Evolutionary conservation across 2,797 vertebrate genomes (phyloP).

Genomic region (Urocyon cinereoargenteus): DNA sequence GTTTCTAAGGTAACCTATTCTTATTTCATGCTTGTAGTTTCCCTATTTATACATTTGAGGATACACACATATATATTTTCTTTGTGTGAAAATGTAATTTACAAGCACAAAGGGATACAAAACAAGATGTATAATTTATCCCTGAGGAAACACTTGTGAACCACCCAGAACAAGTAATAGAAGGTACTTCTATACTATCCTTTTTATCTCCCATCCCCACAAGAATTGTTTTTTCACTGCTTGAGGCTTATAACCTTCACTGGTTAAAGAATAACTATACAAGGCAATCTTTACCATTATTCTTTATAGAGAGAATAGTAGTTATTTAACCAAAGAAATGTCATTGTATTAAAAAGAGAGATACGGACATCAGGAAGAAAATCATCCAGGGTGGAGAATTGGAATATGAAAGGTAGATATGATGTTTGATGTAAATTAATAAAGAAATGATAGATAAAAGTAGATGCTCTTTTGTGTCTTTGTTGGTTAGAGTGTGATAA

Average conservation of each 20-base stretch:
- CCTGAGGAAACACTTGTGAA: constrained; percentile 19
- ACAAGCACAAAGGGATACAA: not conserved
- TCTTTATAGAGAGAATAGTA: constrained; percentile 36
- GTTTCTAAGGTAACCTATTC: not conserved
- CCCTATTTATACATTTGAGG: not conserved
- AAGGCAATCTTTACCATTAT: constrained; percentile 34
- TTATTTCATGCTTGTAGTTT: constrained; percentile 52
- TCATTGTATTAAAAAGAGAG: constrained; percentile 22
- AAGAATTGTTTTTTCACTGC: constrained; percentile 16
- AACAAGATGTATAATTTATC: constrained; percentile 20
- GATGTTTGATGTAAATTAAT: constrained; percentile 43
- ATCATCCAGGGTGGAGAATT: not conserved
- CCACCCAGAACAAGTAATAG: not conserved
- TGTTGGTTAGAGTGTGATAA: not conserved
- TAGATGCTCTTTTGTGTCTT: constrained; percentile 24
- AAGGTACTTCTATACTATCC: not conserved
- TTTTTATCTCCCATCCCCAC: not conserved
- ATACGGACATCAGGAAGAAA: constrained; percentile 52
- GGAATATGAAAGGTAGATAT: not conserved
- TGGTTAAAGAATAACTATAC: not conserved
- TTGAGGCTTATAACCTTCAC: not conserved
- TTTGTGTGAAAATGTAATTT: constrained; percentile 45
- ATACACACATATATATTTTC: not conserved
- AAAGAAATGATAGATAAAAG: not conserved
- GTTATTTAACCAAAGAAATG: constrained; percentile 54